Percentiles rank a stretch among this genome's conserved stretches.
phyloP scores from a whole-genome alignment of 2,888 invertebrate species.

The Asteroscopus sphinx region DNA sequence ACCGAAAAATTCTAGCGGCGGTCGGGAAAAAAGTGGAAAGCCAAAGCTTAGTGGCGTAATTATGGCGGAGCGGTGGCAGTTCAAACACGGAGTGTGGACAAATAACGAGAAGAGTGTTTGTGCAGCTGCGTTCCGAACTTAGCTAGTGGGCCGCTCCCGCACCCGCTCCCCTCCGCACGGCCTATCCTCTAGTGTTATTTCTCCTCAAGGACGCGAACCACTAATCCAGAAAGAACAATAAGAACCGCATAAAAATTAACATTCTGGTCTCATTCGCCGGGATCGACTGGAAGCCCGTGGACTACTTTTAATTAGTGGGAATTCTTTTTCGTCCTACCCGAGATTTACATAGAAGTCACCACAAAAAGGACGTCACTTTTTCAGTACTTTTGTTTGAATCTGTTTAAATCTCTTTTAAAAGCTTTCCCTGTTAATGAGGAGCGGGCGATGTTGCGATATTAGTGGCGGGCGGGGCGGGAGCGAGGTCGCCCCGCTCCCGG shows the following conservation, averaged over 20 bases:
- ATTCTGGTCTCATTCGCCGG: slow-evolving; percentile 76
- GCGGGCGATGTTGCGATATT: slow-evolving; percentile 71
- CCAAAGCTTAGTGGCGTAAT: slow-evolving; percentile 80
- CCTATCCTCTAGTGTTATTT: slow-evolving; percentile 60
- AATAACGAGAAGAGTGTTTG: slow-evolving; percentile 83
- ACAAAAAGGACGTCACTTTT: slow-evolving; percentile 84
- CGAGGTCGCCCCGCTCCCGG: slow-evolving; percentile 45
- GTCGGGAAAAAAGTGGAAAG: slow-evolving; percentile 71
- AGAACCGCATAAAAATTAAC: slow-evolving; percentile 74
- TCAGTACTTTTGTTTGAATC: slow-evolving; percentile 85
- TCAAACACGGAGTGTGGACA: slow-evolving; percentile 79
- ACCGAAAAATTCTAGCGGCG: slow-evolving; percentile 70
- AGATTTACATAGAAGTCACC: slow-evolving; percentile 86
- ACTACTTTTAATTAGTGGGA: slow-evolving; percentile 83
- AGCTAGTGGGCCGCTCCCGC: slow-evolving; percentile 52
- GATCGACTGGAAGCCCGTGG: slow-evolving; percentile 71
- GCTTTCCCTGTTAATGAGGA: slow-evolving; percentile 85
- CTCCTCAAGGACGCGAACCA: slow-evolving; percentile 66
- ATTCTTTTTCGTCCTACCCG: slow-evolving; percentile 77
- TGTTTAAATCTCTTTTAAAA: slow-evolving; percentile 85
- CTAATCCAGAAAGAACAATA: slow-evolving; percentile 73
- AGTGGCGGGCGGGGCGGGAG: slow-evolving; percentile 56
- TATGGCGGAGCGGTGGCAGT: slow-evolving; percentile 74
- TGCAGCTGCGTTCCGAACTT: slow-evolving; percentile 74
- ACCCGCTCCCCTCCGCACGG: slow-evolving; percentile 54